A percentile compares a stretch with the other conserved stretches of the same genome.
Conservation (phyloP, 2,113 vertebrate species). For the Chloropsis hardwickii region DNA sequence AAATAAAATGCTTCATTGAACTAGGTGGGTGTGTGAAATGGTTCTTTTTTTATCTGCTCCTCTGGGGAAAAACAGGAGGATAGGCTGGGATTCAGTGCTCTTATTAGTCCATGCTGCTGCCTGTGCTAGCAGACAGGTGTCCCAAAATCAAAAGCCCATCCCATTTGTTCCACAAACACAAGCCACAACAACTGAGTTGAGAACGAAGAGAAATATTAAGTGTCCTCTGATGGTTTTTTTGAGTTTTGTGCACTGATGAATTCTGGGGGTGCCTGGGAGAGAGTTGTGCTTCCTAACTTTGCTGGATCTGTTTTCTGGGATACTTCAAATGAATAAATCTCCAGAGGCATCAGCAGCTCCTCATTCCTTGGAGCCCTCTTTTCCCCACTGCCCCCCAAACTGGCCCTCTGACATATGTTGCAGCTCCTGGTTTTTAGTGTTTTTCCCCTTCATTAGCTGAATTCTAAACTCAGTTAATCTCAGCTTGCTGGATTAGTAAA, state of each 20-base stretch:
- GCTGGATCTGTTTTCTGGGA: not conserved
- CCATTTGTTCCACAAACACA: not conserved
- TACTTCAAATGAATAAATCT: not conserved
- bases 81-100: not conserved
- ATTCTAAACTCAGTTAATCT: not conserved
- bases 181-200: not conserved
- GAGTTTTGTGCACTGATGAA: not conserved
- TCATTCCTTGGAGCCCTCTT: not conserved
- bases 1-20: not conserved
- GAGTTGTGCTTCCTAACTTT: not conserved
- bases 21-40: not conserved
- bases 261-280: not conserved
- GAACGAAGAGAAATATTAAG: not conserved
- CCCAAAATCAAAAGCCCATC: not conserved
- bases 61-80: not conserved
- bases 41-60: not conserved
- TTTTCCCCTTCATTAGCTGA: not conserved
- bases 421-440: not conserved
- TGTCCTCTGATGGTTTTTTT: rapidly evolving
- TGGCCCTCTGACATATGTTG: not conserved
- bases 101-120: not conserved
- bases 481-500: not conserved
- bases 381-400: not conserved
- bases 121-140: not conserved
- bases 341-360: not conserved